These are phyloP conservation scores for Heterochromis multidens DNA, from an alignment of 2,113 vertebrate species.

Conservation along the genomic window DNA sequence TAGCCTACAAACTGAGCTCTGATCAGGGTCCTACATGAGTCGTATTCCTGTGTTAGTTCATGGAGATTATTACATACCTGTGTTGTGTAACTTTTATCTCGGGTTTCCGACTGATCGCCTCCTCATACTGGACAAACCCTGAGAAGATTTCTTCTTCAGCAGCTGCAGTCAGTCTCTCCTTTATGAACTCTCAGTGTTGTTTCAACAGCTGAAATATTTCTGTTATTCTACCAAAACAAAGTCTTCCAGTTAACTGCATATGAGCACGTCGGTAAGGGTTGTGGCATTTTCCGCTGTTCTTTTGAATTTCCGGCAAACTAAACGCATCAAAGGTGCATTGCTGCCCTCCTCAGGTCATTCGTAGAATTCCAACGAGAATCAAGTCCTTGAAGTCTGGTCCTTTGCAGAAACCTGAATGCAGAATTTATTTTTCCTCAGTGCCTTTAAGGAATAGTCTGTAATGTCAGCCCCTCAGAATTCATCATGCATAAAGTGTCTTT, in stretches of 20 bases:
- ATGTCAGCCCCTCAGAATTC: too few species aligned
- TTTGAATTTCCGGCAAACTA: neutral
- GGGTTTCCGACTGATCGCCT: too few species aligned
- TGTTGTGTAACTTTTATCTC: neutral
- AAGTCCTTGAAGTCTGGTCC: too few species aligned
- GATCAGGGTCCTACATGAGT: neutral
- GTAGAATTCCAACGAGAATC: too few species aligned
- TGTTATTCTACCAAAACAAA: neutral
- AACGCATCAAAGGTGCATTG: neutral
- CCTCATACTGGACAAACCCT: too few species aligned
- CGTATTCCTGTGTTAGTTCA: neutral
- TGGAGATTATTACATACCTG: neutral
- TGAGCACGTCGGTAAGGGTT: neutral
- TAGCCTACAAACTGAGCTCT: neutral
- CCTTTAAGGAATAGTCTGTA: too few species aligned
- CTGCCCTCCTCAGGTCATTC: neutral
- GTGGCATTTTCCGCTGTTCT: neutral
- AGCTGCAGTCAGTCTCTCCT: neutral
- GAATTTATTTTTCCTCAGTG: too few species aligned
- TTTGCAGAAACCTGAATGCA: too few species aligned
- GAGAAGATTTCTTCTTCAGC: neutral
- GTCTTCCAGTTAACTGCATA: neutral
- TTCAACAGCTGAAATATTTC: neutral
- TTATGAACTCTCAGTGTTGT: neutral
- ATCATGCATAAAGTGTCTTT: too few species aligned